These are phyloP conservation scores for Hyles vespertilio DNA, from an alignment of 1,140 invertebrate genomes.

Conservation along the genomic window DNA sequence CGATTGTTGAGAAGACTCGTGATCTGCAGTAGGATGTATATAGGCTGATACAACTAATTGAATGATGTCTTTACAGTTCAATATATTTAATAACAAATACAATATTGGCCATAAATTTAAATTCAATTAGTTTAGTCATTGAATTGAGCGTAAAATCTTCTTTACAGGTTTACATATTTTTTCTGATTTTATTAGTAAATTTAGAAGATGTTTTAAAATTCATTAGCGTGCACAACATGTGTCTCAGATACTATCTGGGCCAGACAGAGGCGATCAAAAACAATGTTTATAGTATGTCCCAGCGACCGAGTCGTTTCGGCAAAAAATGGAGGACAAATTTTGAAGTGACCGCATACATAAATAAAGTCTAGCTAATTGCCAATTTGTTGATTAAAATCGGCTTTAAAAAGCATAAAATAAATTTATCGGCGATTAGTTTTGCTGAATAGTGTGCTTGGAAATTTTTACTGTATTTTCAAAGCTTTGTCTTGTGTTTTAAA, in stretches of 20 bases:
- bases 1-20: no score
- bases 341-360: constrained; percentile 24
- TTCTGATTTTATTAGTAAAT: not conserved
- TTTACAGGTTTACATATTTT: no score
- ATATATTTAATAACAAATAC: no score
- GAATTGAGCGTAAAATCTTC: no score
- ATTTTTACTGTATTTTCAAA: no score
- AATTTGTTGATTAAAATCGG: not conserved
- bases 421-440: not conserved
- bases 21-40: no score
- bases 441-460: not conserved
- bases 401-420: not conserved
- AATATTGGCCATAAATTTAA: no score
- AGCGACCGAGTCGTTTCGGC: constrained; percentile 15
- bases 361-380: constrained; percentile 7
- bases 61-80: no score
- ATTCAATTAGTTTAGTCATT: no score
- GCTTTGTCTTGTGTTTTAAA: no score
- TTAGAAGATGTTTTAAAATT: constrained; percentile 18
- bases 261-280: constrained; percentile 39
- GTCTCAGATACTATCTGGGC: constrained; percentile 46
- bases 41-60: no score
- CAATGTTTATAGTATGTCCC: constrained; percentile 36
- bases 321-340: constrained; percentile 31
- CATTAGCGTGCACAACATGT: constrained; percentile 57